phyloP scores from a whole-genome alignment of 2,113 vertebrate genomes.

The Trematocara unimaculatum region DNA sequence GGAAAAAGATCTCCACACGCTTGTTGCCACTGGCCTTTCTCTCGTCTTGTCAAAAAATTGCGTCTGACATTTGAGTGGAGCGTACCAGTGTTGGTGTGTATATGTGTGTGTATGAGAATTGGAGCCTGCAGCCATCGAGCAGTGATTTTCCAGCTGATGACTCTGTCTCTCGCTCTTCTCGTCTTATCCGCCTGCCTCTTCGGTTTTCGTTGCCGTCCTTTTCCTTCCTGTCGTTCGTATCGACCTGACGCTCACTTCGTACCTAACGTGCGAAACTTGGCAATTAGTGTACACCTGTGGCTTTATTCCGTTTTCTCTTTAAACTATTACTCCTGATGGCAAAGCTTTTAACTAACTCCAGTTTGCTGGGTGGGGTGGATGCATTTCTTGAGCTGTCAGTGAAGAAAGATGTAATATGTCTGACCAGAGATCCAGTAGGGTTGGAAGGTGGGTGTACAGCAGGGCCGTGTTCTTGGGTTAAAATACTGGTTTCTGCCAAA shows the following conservation, averaged over 20 bases:
- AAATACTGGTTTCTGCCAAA: neutral
- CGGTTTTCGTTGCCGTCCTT: neutral
- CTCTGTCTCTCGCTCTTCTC: neutral
- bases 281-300: neutral
- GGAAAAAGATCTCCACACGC: conserved; percentile 18
- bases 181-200: neutral
- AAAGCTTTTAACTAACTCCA: neutral
- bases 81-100: neutral
- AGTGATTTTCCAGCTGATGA: conserved; percentile 4
- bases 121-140: conserved; percentile 32
- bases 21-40: conserved; percentile 67
- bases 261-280: neutral
- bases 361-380: neutral
- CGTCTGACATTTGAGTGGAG: conserved; percentile 79
- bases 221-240: neutral
- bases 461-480: neutral
- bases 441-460: neutral
- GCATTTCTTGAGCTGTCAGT: neutral
- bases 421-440: neutral
- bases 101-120: neutral
- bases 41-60: conserved; percentile 71
- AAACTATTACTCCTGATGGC: neutral
- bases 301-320: neutral
- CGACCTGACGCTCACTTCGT: neutral
- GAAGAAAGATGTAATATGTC: neutral